Base-by-base conservation (phyloP, 2,113 vertebrate genomes). In the Rallus limicola region DNA sequence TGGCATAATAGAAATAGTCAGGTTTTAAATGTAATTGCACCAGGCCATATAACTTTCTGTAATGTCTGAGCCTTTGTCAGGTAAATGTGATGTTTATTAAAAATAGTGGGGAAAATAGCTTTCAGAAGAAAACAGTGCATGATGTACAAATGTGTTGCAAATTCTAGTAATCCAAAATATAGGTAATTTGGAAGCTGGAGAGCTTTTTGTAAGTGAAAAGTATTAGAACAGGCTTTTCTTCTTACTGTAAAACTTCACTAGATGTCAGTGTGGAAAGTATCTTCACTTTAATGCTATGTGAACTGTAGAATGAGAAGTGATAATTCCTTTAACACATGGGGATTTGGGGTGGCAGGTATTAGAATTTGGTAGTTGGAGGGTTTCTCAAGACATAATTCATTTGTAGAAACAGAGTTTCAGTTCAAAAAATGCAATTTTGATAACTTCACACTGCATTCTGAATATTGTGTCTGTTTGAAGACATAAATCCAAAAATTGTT, bases 201-300 rank as follows among this genome's bases (percentile, higher is more conserved):
- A 85, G 14, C 33, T 56, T 63, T 68, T 40, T 79, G 2, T 28
- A 72, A 74, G 53, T 91, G 44, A 19, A 36, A 52, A 70, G 25
- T 52, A 38, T 52, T 70, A 77, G 48, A 70, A 59, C 4, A 80
- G 34, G 4, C 16, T 86, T 77, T 69, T 74, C 36, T 75, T 87
- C 46, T 86, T 96, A 26, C 92, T 96, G 3, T 82, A 60, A 76
- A 94, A 84, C 83, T 94, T 97, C 94, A 96, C 97, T 96, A 97
- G 96, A 92, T 97, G 94, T 97, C 97, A 97, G 93, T 94, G 78
- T 92, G 81, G 71, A 96, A 95, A 82, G 52, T 88, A 71, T 78
- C 95, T 95, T 96, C 65, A 46, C 21, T 55, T 33, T 44, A 70
- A 74, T 88, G 56, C 9, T 56, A 26, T 84, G 17, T 50, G 70